Conservation (phyloP, 1,140 invertebrate genomes). For the Zaprionus davidi region DNA sequence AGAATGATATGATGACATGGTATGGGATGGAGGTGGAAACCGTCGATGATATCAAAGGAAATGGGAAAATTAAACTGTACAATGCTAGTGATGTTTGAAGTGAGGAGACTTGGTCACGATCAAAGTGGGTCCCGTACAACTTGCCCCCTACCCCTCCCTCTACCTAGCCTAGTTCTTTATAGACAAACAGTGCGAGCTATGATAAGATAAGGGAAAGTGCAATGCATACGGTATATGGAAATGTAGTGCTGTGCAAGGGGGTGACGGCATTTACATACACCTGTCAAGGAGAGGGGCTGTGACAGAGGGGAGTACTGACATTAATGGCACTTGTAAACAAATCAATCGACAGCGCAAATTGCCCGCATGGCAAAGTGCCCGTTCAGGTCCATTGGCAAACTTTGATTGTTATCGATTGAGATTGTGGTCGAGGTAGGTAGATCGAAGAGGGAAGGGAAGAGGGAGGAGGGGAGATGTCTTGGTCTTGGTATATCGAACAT, state of each 20-base stretch:
- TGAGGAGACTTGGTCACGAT: conserved; percentile 44
- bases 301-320: conserved; percentile 34
- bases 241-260: conserved; percentile 33
- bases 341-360: conserved; percentile 78
- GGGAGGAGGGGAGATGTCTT: background rate
- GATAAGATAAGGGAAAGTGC: conserved; percentile 68
- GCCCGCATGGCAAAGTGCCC: conserved; percentile 62
- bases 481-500: conserved; percentile 44
- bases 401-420: conserved; percentile 69
- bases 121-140: conserved; percentile 56
- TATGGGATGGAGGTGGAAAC: background rate
- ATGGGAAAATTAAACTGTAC: conserved; percentile 65
- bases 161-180: background rate
- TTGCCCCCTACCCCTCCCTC: background rate
- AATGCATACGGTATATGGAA: conserved; percentile 40
- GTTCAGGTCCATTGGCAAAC: conserved; percentile 44
- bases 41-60: conserved; percentile 73
- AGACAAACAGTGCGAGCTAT: conserved; percentile 12
- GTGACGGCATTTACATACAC: conserved; percentile 65
- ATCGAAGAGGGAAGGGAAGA: background rate
- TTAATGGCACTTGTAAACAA: conserved; percentile 80
- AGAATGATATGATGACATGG: background rate
- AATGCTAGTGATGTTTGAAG: conserved; percentile 26
- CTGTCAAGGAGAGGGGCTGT: conserved; percentile 14
- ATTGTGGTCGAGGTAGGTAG: background rate